phyloP scores from a whole-genome alignment of 2,113 vertebrate species.

The Esox niger region DNA sequence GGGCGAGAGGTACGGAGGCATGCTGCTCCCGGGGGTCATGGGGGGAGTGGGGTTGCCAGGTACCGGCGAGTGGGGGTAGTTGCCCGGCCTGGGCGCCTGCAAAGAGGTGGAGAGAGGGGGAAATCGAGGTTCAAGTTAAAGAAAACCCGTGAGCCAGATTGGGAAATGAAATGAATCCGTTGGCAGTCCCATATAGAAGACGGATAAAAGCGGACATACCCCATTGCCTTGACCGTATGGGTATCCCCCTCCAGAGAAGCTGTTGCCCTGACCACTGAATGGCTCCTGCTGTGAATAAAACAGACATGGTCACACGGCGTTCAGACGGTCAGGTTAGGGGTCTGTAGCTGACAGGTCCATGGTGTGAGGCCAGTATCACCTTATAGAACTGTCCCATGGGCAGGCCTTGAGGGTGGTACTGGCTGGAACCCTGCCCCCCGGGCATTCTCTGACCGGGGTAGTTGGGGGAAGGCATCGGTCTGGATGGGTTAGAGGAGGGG shows the following conservation, averaged over 20 bases:
- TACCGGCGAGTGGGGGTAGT: constrained; percentile 98
- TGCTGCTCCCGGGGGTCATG: constrained; percentile 97
- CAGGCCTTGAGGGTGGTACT: constrained; percentile 87
- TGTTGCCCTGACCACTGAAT: constrained; percentile 78
- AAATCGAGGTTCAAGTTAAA: not conserved
- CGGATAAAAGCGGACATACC: constrained; percentile 62
- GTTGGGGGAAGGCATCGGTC: constrained; percentile 90
- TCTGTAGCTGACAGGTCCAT: not conserved
- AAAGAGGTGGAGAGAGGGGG: constrained; percentile 1
- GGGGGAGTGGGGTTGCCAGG: constrained; percentile 97
- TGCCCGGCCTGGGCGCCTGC: constrained; percentile 92
- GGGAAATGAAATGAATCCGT: not conserved
- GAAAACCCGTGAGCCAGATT: not conserved
- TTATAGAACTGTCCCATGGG: constrained; percentile 98
- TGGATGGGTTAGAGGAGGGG: constrained; percentile 84
- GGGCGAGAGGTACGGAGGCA: constrained; percentile 94
- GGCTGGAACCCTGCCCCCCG: constrained; percentile 87
- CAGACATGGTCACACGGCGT: too few relatives aligned
- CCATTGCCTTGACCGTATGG: constrained; percentile 83
- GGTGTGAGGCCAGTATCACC: constrained; percentile 64
- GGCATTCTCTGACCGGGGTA: constrained; percentile 96
- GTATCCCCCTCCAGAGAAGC: constrained; percentile 83
- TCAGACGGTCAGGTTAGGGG: not conserved
- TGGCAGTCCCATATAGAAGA: not conserved
- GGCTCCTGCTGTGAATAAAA: constrained; percentile 73